Conservation (phyloP, 2,113 vertebrate genomes). For the Cottus gobio region DNA sequence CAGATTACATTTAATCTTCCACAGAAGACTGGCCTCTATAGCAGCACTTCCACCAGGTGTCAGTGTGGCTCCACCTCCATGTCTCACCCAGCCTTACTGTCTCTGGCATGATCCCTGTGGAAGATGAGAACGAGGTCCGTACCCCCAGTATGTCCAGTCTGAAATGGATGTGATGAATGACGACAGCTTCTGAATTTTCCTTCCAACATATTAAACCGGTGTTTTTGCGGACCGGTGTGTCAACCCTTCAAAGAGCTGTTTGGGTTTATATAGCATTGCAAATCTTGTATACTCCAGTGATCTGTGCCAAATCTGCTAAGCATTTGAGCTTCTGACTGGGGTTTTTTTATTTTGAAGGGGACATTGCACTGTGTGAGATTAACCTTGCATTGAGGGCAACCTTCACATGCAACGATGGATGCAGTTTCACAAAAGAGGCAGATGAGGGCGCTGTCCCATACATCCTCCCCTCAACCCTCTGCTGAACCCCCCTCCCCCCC, state of each 20-base stretch:
- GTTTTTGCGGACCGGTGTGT: neutral
- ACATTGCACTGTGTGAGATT: constrained; percentile 27
- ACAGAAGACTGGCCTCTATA: neutral
- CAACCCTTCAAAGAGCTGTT: neutral
- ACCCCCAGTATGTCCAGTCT: neutral
- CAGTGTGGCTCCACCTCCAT: constrained; percentile 29
- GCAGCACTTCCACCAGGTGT: constrained; percentile 59
- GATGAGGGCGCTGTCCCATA: constrained; percentile 45
- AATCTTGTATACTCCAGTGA: constrained; percentile 16
- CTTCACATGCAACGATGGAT: neutral
- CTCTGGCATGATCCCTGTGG: constrained; percentile 22
- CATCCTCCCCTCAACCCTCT: neutral
- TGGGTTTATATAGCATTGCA: constrained; percentile 10
- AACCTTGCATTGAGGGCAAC: constrained; percentile 27
- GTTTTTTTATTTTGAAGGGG: constrained; percentile 47
- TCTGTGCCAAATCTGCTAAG: constrained; percentile 9
- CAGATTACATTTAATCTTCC: neutral
- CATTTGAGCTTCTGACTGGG: constrained; percentile 9
- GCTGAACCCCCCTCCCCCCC: constrained; percentile 7
- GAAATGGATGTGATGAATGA: constrained; percentile 8
- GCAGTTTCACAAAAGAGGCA: constrained; percentile 27
- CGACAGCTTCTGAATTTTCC: neutral
- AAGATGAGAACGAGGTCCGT: constrained; percentile 37
- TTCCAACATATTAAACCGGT: neutral
- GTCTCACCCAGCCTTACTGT: constrained; percentile 23